Evolutionary conservation across 2,888 invertebrate genomes (phyloP).

Genomic region (Malachius bipustulatus): DNA sequence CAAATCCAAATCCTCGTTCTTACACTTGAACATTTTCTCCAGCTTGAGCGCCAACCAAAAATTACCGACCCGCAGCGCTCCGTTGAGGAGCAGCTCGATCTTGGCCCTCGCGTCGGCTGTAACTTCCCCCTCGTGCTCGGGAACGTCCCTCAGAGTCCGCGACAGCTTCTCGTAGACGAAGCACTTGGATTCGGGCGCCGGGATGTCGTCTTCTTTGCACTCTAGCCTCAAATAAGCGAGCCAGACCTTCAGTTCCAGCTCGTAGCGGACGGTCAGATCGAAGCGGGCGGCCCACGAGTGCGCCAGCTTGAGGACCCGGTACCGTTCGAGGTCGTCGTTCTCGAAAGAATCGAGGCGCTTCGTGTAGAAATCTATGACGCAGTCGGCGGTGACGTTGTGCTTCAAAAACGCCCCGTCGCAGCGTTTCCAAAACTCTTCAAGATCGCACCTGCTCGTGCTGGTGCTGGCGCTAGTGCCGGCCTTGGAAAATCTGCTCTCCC

Average conservation of each 20-base stretch:
- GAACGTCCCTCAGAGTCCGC: slow-evolving; percentile 17
- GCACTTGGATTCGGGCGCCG: slow-evolving; percentile 12
- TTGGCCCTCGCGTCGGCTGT: slow-evolving; percentile 34
- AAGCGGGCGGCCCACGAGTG: slow-evolving; percentile 30
- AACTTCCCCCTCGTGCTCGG: slow-evolving; percentile 15
- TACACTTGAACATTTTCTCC: slow-evolving; percentile 41
- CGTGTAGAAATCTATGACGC: slow-evolving; percentile 52
- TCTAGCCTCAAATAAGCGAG: slow-evolving; percentile 25
- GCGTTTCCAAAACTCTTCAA: slow-evolving; percentile 43
- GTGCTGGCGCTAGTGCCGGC: no score
- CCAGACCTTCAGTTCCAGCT: slow-evolving; percentile 32
- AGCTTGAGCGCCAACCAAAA: slow-evolving; percentile 50
- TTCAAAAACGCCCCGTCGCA: slow-evolving; percentile 51
- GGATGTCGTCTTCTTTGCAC: slow-evolving; percentile 13
- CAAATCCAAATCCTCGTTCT: slow-evolving; percentile 43
- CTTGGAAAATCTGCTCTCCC: slow-evolving; percentile 42
- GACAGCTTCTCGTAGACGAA: slow-evolving; percentile 13
- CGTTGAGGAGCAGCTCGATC: slow-evolving; percentile 41
- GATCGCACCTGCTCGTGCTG: slow-evolving; percentile 37
- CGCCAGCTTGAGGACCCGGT: slow-evolving; percentile 36
- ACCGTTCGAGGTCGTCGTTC: slow-evolving; percentile 38
- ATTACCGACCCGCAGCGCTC: slow-evolving; percentile 44
- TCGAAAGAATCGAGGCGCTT: slow-evolving; percentile 42
- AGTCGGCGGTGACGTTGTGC: slow-evolving; percentile 47
- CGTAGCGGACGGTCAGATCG: slow-evolving; percentile 23